Conservation (phyloP, 2,113 vertebrate genomes). For the Raja brachyura region DNA sequence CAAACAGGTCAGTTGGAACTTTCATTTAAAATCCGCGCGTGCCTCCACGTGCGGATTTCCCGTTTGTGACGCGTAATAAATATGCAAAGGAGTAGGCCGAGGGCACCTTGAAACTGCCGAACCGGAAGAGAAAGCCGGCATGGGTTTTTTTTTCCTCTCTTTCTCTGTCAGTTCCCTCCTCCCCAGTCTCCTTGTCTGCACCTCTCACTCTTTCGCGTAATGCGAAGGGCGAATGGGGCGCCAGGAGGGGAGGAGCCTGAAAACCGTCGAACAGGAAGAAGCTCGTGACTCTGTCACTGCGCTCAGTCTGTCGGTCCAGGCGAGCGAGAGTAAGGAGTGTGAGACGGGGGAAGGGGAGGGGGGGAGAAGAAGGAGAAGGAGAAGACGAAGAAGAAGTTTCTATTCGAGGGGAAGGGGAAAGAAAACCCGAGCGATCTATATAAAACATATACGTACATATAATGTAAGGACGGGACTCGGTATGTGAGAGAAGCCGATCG, state of each 20-base stretch:
- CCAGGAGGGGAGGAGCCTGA: conserved; percentile 27
- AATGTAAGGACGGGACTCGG: background rate
- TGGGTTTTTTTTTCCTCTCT: background rate
- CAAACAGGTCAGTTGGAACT: background rate
- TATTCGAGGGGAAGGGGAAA: no score
- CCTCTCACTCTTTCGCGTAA: background rate
- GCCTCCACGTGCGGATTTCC: conserved; percentile 23
- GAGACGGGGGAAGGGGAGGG: background rate
- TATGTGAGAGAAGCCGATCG: background rate
- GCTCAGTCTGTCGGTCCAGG: conserved; percentile 28
- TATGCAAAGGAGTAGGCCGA: background rate
- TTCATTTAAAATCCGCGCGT: background rate
- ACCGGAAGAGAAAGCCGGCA: conserved; percentile 30
- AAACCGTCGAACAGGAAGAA: conserved; percentile 37
- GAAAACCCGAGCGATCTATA: background rate
- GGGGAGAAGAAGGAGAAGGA: background rate
- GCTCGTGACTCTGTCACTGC: conserved; percentile 35
- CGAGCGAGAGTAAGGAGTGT: background rate
- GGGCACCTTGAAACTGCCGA: conserved; percentile 24
- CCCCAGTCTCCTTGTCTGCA: no score
- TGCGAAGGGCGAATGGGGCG: background rate
- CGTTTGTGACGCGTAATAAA: conserved; percentile 7
- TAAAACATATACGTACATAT: background rate
- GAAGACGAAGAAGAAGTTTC: background rate
- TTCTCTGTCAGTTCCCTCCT: background rate